These are phyloP conservation scores for Trissolcus brochymenae DNA, from an alignment of 2,888 invertebrate genomes.

Conservation along the genomic window DNA sequence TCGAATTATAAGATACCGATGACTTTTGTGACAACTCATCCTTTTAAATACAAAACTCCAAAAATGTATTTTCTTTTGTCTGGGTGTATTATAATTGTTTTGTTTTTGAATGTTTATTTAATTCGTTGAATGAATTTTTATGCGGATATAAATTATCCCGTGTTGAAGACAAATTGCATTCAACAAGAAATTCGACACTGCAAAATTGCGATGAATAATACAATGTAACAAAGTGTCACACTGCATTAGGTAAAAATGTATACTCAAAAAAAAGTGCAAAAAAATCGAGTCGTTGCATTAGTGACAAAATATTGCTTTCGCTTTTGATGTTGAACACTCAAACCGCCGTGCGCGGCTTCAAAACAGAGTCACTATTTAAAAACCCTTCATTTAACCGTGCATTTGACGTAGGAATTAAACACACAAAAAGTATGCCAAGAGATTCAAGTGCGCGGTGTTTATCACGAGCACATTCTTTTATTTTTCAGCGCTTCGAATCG, in stretches of 20 bases:
- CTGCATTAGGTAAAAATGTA: background rate
- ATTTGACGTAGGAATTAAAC: slow-evolving; percentile 33
- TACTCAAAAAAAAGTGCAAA: background rate
- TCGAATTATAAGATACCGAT: no score
- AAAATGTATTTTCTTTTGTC: no score
- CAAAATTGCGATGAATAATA: background rate
- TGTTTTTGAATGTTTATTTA: no score
- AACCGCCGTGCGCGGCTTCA: slow-evolving; percentile 24
- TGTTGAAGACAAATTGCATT: no score
- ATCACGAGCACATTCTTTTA: slow-evolving; percentile 6
- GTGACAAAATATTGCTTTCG: slow-evolving; percentile 17
- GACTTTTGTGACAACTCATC: no score
- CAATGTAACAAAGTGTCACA: slow-evolving; percentile 1
- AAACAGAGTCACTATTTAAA: slow-evolving; percentile 38
- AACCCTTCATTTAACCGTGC: slow-evolving; percentile 36
- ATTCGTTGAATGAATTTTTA: no score
- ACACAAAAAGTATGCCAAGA: slow-evolving; percentile 39
- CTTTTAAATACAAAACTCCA: no score
- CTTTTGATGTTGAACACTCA: slow-evolving; percentile 39
- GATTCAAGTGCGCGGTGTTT: slow-evolving; percentile 27
- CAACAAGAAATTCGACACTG: no score
- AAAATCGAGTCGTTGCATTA: slow-evolving; percentile 25
- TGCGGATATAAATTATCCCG: no score
- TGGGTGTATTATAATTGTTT: no score
- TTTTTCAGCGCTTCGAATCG: no score